phyloP scores from a whole-genome alignment of 1,140 invertebrate genomes.

The Dufourea novaeangliae region DNA sequence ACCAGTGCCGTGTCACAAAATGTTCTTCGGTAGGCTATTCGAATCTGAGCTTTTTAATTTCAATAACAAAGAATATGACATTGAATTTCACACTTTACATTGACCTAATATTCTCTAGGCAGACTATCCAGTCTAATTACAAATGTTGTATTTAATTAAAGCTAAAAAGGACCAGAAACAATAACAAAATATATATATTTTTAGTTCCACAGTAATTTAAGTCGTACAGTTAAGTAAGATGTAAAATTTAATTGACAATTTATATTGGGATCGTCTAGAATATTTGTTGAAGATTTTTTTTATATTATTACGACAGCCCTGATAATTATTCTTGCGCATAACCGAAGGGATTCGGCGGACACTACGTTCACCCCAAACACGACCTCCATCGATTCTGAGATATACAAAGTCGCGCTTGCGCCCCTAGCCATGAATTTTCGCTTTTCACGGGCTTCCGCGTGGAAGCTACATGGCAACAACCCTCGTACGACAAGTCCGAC shows the following conservation, averaged over 20 bases:
- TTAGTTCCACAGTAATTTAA: no score
- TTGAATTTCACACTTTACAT: not conserved
- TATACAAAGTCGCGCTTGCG: slow-evolving; percentile 36
- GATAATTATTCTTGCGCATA: slow-evolving; percentile 44
- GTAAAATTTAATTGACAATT: not conserved
- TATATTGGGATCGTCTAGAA: not conserved
- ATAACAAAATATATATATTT: no score
- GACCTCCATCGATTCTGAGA: slow-evolving; percentile 56
- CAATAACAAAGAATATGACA: not conserved
- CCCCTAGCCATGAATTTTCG: slow-evolving; percentile 7
- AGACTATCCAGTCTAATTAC: no score
- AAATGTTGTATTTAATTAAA: no score
- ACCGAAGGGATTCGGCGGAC: slow-evolving; percentile 37
- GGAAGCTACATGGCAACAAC: not conserved
- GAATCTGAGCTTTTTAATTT: no score
- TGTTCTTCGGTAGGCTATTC: no score
- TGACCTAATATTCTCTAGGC: no score
- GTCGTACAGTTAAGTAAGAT: no score
- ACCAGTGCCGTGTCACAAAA: slow-evolving; percentile 53
- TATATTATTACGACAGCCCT: slow-evolving; percentile 21
- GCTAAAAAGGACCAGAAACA: no score
- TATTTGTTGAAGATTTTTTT: not conserved
- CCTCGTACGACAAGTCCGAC: not conserved
- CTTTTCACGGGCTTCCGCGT: not conserved
- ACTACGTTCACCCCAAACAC: slow-evolving; percentile 35